A percentile compares a stretch with the other conserved stretches of the same genome.
phyloP scores from a whole-genome alignment of 2,113 vertebrate species.

The Corydoras maculifer region DNA sequence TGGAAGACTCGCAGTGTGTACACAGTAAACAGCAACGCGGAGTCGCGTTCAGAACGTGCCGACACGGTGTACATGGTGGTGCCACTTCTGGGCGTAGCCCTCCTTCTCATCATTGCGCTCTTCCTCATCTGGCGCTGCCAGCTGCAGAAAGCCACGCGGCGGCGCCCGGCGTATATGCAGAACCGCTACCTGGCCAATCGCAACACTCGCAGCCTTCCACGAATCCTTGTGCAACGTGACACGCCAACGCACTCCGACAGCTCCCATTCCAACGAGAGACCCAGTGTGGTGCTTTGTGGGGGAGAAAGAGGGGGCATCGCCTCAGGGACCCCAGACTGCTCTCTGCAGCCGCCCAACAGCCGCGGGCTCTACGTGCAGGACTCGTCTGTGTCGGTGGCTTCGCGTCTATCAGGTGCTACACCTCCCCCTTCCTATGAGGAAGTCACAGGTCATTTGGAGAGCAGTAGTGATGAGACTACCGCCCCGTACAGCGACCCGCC shows the following conservation, averaged over 20 bases:
- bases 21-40: slow-evolving; percentile 69
- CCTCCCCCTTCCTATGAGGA: slow-evolving; percentile 85
- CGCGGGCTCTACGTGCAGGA: slow-evolving; percentile 70
- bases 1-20: slow-evolving; percentile 77
- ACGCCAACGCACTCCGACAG: slow-evolving; percentile 57
- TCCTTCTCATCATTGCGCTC: slow-evolving; percentile 81
- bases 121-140: slow-evolving; percentile 91
- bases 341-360: slow-evolving; percentile 56
- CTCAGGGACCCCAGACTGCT: slow-evolving; percentile 41
- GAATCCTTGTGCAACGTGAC: slow-evolving; percentile 79
- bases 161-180: slow-evolving; percentile 76
- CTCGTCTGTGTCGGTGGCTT: slow-evolving; percentile 63
- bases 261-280: slow-evolving; percentile 46
- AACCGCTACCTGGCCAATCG: slow-evolving; percentile 77
- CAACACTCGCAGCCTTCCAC: slow-evolving; percentile 71
- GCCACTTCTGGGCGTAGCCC: slow-evolving; percentile 77
- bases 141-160: slow-evolving; percentile 80
- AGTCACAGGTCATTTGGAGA: slow-evolving; percentile 77
- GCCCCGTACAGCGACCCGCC: slow-evolving; percentile 76
- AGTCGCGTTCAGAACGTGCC: slow-evolving; percentile 60
- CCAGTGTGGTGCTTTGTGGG: slow-evolving; percentile 46
- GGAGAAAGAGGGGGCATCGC: slow-evolving; percentile 24
- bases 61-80: slow-evolving; percentile 80
- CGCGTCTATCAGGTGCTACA: slow-evolving; percentile 76
- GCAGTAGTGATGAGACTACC: slow-evolving; percentile 71